Base-by-base conservation (phyloP, 2,113 vertebrate genomes). In the Pollachius pollachius region DNA sequence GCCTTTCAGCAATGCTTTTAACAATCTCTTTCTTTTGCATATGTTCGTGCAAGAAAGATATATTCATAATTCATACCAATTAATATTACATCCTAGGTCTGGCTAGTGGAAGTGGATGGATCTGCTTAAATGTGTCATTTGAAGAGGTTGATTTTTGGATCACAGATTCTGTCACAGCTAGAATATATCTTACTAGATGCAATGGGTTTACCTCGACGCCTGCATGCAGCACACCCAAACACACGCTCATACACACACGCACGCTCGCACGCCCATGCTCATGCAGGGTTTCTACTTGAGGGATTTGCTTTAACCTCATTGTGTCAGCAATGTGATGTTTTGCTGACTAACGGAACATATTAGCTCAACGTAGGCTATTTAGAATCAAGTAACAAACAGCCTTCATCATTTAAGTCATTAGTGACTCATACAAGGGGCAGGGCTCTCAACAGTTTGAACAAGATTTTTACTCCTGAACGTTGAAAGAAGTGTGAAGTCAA, bases 141-240 rank as follows among this genome's bases (percentile, higher is more conserved):
- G 30, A 2, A 30, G 0, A 30, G 30, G 87, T 87, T 86, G 87
- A 85, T 89, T 85, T 90, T 88, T 86, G 84, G 86, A 84, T 90
- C 88, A 90, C 71, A 27, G 72, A 82, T 85, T 77, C 76, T 65
- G 85, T 73, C 83, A 81, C 83, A 85, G 83, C 84, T 73, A 12
- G 54, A 18, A 19, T 17, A 81, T 89, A 18, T 67, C 79, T 77
- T 73, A 48, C 81, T 83, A 61, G 68, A 69, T 41, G 58, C 67
- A 15, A 69, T 63, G 61, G n/a, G 66, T 72, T 73, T 74, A 68
- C 72, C 65, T 54, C 78, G 81, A 82, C 73, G 74, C 68, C 62
- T 73, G 83, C 65, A 79, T 77, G 54, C 54, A 54, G 54, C 59
- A 25, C 18, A 54, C 34, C 16, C 15, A 70, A 37, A 56, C 59